Conservation (phyloP, 2,888 invertebrate genomes). For the Anagyrus pseudococci region DNA sequence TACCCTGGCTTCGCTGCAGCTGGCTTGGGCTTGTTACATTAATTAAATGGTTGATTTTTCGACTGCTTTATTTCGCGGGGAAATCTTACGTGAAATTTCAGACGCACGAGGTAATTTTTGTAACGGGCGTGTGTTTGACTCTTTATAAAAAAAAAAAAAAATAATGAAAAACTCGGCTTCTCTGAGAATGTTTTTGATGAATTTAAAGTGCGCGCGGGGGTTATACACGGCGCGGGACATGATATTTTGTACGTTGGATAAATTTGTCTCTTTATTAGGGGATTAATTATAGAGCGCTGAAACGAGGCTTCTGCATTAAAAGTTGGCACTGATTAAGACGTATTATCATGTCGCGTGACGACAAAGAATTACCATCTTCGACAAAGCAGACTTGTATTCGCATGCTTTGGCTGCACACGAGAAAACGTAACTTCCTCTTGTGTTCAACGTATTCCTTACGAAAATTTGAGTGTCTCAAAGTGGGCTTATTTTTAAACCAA, state of each 20-base stretch:
- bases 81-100: background rate
- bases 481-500: too few relatives aligned
- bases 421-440: background rate
- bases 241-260: background rate
- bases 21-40: background rate
- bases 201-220: background rate
- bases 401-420: slow-evolving; percentile 16
- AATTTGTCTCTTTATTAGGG: slow-evolving; percentile 6
- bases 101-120: background rate
- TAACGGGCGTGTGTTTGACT: background rate
- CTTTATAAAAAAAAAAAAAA: background rate
- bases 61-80: background rate
- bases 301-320: slow-evolving; percentile 17
- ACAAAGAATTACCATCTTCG: slow-evolving; percentile 42
- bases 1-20: too few relatives aligned
- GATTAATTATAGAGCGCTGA: slow-evolving; percentile 1
- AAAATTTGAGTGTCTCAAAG: too few relatives aligned
- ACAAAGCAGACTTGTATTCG: slow-evolving; percentile 37
- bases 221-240: too few relatives aligned
- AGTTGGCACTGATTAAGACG: slow-evolving; percentile 41
- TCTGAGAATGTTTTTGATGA: too few relatives aligned
- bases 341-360: slow-evolving; percentile 43
- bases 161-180: background rate
- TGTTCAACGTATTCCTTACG: background rate
- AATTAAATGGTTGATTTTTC: slow-evolving; percentile 5